phyloP scores from a whole-genome alignment of 2,797 vertebrate species.

The Decapterus maruadsi region DNA sequence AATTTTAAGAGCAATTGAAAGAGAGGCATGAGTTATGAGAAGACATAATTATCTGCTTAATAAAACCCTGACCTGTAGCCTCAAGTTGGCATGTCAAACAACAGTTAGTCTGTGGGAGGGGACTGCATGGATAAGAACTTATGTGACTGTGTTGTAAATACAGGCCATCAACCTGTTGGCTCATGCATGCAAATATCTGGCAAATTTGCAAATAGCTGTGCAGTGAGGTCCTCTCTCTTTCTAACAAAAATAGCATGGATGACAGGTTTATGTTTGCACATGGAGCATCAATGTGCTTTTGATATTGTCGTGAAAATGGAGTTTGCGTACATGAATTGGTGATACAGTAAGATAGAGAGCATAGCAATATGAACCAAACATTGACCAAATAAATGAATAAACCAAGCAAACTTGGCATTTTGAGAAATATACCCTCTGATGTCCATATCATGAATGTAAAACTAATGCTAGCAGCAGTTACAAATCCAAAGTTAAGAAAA shows the following conservation, averaged over 20 bases:
- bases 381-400: too few relatives aligned
- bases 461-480: not conserved
- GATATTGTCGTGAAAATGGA: not conserved
- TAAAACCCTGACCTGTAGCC: not conserved
- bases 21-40: not conserved
- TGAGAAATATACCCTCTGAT: not conserved
- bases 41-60: not conserved
- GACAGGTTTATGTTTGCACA: slow-evolving; percentile 38
- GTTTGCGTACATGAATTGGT: not conserved
- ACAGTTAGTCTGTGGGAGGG: not conserved
- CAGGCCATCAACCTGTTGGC: not conserved
- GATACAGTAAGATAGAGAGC: not conserved
- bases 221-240: slow-evolving; percentile 25
- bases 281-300: not conserved
- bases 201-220: slow-evolving; percentile 38
- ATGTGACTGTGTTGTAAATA: slow-evolving; percentile 35
- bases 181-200: slow-evolving; percentile 56
- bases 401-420: too few relatives aligned
- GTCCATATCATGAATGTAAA: not conserved
- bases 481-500: not conserved
- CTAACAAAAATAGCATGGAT: not conserved
- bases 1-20: not conserved
- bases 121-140: not conserved
- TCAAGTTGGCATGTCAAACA: not conserved
- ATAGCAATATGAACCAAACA: not conserved